Conservation (phyloP, 2,113 vertebrate species). For the Megaceryle maxima region DNA sequence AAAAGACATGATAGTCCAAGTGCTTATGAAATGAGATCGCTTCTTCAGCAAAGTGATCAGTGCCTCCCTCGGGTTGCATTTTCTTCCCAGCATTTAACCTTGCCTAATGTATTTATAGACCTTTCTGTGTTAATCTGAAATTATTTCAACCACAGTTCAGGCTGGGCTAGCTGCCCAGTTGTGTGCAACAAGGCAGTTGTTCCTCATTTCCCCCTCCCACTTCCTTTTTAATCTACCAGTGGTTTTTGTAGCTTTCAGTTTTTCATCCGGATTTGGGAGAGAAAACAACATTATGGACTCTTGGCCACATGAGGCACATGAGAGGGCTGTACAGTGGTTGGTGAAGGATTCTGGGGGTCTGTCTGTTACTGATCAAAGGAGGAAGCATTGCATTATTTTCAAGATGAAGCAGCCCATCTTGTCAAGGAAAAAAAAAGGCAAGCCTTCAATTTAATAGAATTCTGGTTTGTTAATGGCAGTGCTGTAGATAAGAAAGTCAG, state of each 20-base stretch:
- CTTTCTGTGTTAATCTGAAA: not conserved
- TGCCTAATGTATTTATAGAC: not conserved
- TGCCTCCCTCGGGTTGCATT: not conserved
- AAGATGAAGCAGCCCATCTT: not conserved
- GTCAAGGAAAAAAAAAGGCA: rapidly evolving
- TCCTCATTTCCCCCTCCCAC: not conserved
- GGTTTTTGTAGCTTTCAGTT: not conserved
- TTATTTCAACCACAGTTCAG: not conserved
- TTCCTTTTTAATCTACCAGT: not conserved
- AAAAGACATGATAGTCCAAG: not conserved
- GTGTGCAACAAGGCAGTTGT: not conserved
- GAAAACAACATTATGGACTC: not conserved
- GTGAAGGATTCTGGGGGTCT: not conserved
- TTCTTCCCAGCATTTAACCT: not conserved
- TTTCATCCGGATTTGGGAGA: not conserved
- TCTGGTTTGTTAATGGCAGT: not conserved
- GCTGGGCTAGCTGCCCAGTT: not conserved
- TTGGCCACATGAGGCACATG: not conserved
- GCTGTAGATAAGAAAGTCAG: not conserved
- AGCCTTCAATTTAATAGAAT: not conserved
- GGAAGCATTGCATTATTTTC: not conserved
- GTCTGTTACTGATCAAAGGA: not conserved
- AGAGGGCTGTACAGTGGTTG: not conserved
- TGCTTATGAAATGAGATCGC: not conserved
- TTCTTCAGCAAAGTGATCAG: not conserved